Conservation (phyloP, 1,140 invertebrate species). For the Oscheius sp. region DNA sequence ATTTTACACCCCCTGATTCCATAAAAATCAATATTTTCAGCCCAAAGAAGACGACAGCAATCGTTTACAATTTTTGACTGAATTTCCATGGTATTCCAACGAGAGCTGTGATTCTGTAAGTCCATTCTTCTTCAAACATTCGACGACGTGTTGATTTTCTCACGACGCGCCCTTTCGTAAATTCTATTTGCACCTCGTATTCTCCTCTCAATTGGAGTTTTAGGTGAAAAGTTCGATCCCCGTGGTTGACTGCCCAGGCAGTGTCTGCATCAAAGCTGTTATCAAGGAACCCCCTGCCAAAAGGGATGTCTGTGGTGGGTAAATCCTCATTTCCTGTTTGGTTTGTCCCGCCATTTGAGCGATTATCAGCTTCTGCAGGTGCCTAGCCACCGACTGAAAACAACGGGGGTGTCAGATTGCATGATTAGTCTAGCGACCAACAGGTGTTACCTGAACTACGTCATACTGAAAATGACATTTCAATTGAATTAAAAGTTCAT, state of each 20-base stretch:
- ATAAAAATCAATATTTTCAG: conserved; percentile 33
- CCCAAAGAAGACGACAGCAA: conserved; percentile 46
- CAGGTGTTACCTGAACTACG: background rate
- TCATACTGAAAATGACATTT: background rate
- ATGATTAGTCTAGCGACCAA: background rate
- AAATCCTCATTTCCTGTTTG: background rate
- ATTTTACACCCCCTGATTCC: background rate
- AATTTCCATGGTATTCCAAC: conserved; percentile 43
- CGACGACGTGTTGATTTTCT: background rate
- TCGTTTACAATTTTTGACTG: conserved; percentile 40
- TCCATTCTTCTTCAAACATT: background rate
- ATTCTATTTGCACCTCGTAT: background rate
- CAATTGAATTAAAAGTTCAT: conserved; percentile 1
- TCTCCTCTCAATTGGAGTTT: background rate
- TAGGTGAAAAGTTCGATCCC: conserved; percentile 36
- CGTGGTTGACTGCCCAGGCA: conserved; percentile 45
- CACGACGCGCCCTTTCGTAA: background rate
- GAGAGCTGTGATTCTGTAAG: conserved; percentile 44
- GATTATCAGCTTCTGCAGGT: background rate
- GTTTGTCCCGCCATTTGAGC: background rate
- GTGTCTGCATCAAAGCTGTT: conserved; percentile 50
- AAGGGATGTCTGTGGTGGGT: conserved; percentile 48
- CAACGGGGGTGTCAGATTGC: background rate
- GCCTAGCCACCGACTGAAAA: background rate
- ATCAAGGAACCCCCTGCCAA: conserved; percentile 45